phyloP scores from a whole-genome alignment of 2,113 vertebrate genomes.

The Setophaga petechia region DNA sequence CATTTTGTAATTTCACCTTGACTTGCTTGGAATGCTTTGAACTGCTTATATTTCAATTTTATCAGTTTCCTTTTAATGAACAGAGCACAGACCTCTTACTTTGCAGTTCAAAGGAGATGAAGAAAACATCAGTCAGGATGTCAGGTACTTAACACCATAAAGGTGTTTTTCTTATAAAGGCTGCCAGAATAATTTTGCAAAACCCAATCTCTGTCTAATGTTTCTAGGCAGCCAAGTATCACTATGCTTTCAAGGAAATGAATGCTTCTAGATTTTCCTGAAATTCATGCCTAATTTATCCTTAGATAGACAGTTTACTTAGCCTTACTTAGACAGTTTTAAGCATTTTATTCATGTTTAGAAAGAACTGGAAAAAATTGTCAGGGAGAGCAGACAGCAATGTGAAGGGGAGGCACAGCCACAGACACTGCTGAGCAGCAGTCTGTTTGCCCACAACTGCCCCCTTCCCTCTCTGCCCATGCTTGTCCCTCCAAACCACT shows the following conservation, averaged over 20 bases:
- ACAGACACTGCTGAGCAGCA: background rate
- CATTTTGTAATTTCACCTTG: background rate
- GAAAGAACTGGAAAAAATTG: background rate
- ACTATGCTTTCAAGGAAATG: background rate
- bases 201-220: background rate
- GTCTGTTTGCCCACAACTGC: background rate
- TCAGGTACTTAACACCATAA: background rate
- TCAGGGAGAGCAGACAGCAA: fast-evolving
- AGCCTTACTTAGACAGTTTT: background rate
- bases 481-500: background rate
- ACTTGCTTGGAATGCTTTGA: background rate
- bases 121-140: background rate
- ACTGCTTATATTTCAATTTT: background rate
- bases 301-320: too few relatives aligned
- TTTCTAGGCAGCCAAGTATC: background rate
- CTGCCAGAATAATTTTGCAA: background rate
- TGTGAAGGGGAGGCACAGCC: background rate
- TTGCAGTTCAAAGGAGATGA: background rate
- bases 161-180: background rate
- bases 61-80: background rate
- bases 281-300: background rate
- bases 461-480: background rate
- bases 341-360: background rate
- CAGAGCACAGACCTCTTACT: background rate
- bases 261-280: background rate